Evolutionary conservation across 2,113 vertebrate genomes (phyloP).

Genomic region (Tragulus kanchil): DNA sequence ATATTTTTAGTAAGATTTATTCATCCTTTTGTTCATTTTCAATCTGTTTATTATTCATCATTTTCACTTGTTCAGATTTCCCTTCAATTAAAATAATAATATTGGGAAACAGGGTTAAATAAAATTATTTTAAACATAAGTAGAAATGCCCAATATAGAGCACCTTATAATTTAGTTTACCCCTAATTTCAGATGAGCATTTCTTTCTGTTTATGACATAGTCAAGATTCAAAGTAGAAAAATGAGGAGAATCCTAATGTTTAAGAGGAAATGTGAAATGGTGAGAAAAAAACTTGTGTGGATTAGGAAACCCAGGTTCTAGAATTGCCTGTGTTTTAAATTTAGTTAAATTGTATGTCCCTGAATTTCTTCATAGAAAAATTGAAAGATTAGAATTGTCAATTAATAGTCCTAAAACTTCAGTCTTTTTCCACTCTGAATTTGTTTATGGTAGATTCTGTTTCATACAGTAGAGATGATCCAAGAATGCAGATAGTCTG

Average conservation of each 20-base stretch:
- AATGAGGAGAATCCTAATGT: neutral
- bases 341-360: neutral
- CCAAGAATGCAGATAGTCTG: neutral
- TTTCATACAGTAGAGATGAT: neutral
- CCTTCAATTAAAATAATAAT: conserved; percentile 26
- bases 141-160: neutral
- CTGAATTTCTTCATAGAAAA: neutral
- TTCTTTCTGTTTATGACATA: neutral
- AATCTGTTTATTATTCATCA: conserved; percentile 74
- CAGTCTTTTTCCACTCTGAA: neutral
- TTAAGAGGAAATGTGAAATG: neutral
- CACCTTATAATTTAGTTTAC: neutral
- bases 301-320: neutral
- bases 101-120: neutral
- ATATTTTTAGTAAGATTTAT: conserved; percentile 76
- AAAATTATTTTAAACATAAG: neutral
- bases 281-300: neutral
- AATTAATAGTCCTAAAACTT: neutral
- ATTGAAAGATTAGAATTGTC: neutral
- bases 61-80: conserved; percentile 51
- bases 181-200: neutral
- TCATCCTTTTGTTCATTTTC: conserved; percentile 81
- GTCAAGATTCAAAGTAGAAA: neutral
- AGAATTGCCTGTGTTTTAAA: neutral
- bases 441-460: neutral